Conservation (phyloP, 1,140 invertebrate genomes). For the Trissolcus basalis region DNA sequence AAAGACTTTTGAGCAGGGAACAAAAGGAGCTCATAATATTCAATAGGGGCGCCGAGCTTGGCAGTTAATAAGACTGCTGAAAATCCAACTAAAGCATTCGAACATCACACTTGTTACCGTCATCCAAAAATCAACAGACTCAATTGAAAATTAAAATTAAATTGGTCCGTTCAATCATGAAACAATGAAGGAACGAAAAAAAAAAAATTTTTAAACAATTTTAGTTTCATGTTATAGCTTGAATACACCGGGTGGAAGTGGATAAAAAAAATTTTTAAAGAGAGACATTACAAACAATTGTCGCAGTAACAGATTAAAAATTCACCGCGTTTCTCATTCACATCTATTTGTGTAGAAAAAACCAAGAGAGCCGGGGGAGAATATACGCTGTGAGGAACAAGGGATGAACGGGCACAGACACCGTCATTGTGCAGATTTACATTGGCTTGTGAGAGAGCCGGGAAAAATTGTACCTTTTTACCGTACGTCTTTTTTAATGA, state of each 20-base stretch:
- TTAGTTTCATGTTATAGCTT: no score
- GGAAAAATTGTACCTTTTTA: constrained; percentile 27
- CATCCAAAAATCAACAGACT: no score
- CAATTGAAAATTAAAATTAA: no score
- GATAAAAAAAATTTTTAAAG: no score
- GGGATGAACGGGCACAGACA: constrained; percentile 11
- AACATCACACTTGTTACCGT: no score
- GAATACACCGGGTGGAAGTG: no score
- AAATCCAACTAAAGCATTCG: constrained; percentile 17
- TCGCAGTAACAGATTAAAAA: background rate
- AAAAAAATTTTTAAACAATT: no score
- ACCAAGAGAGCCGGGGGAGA: no score
- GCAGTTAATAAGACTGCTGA: constrained; percentile 22
- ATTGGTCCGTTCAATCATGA: no score
- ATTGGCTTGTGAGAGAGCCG: constrained; percentile 17
- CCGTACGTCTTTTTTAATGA: constrained; percentile 44
- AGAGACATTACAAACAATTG: no score
- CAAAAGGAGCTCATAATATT: constrained; percentile 23
- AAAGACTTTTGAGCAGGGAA: constrained; percentile 12
- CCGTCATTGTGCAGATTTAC: constrained; percentile 26
- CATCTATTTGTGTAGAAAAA: constrained; percentile 20
- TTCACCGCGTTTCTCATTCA: constrained; percentile 27
- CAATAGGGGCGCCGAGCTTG: constrained; percentile 12
- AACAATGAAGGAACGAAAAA: no score
- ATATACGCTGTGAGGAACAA: constrained; percentile 27